phyloP scores from a whole-genome alignment of 2,113 vertebrate species.

The Gila orcuttii region DNA sequence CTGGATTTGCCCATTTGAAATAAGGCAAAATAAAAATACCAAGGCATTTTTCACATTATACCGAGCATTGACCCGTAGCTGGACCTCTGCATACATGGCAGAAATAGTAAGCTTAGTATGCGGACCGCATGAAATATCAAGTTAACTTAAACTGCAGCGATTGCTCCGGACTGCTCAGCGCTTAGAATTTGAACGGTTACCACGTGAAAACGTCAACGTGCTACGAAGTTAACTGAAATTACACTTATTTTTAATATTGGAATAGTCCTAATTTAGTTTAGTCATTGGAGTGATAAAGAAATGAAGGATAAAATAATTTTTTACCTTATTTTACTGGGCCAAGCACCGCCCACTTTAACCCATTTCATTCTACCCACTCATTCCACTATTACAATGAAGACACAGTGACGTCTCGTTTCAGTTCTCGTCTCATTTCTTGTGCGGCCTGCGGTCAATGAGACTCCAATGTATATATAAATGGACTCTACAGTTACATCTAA shows the following conservation, averaged over 20 bases:
- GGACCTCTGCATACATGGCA: too few species aligned
- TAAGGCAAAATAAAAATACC: rapidly evolving
- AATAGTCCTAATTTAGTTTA: neutral
- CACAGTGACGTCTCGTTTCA: neutral
- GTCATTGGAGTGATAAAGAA: neutral
- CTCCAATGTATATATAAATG: slow-evolving; percentile 22
- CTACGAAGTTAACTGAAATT: neutral
- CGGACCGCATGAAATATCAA: too few species aligned
- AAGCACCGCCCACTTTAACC: neutral
- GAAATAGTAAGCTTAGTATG: too few species aligned
- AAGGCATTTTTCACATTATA: too few species aligned
- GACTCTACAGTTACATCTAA: neutral
- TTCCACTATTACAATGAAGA: neutral
- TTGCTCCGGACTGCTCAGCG: neutral
- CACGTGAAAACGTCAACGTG: neutral
- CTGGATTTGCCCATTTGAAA: too few species aligned
- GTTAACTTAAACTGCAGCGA: too few species aligned
- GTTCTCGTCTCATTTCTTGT: neutral
- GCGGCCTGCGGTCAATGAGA: neutral
- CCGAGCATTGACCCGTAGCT: too few species aligned
- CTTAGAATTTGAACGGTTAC: neutral
- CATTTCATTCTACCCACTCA: neutral
- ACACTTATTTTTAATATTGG: neutral
- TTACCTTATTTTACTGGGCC: rapidly evolving
- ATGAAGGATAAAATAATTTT: rapidly evolving